A percentile compares a stretch with the other conserved stretches of the same genome.
These are phyloP conservation scores for Crotalus helleri DNA, from an alignment of 2,113 vertebrate species.

Conservation along the genomic window DNA sequence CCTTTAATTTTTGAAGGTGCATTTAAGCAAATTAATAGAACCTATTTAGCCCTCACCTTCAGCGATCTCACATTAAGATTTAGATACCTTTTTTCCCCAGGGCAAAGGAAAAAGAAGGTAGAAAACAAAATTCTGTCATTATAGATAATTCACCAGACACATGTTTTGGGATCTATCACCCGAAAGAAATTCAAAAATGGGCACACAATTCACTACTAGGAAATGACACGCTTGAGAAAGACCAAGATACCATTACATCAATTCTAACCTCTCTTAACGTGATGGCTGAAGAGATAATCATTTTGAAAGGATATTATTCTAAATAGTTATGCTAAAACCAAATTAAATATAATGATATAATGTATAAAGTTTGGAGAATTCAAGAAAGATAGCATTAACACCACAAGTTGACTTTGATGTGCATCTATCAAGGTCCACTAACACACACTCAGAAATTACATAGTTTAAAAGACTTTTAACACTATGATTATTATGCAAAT, in stretches of 20 bases:
- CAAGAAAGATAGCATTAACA: neutral
- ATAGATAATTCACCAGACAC: conserved; percentile 49
- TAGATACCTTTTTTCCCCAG: conserved; percentile 18
- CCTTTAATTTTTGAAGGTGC: neutral
- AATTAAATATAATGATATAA: neutral
- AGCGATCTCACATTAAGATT: neutral
- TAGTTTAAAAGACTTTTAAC: neutral
- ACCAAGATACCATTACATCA: conserved; percentile 48
- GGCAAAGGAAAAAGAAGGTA: conserved; percentile 36
- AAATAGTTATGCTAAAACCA: neutral
- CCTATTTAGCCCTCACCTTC: rapidly evolving
- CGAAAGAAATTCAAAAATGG: conserved; percentile 54
- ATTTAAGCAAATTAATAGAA: neutral
- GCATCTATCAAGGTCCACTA: neutral
- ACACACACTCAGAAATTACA: neutral
- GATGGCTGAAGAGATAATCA: conserved; percentile 48
- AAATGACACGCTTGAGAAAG: conserved; percentile 37
- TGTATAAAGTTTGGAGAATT: neutral
- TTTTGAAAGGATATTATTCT: neutral
- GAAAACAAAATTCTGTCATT: conserved; percentile 36
- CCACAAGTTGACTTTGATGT: neutral
- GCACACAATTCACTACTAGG: conserved; percentile 31
- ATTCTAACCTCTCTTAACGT: conserved; percentile 56
- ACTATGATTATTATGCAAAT: neutral
- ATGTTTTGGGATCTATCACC: conserved; percentile 38